A percentile compares a stretch with the other conserved stretches of the same genome.
These are phyloP conservation scores for Sipha flava DNA, from an alignment of 1,140 invertebrate genomes.

Conservation along the genomic window DNA sequence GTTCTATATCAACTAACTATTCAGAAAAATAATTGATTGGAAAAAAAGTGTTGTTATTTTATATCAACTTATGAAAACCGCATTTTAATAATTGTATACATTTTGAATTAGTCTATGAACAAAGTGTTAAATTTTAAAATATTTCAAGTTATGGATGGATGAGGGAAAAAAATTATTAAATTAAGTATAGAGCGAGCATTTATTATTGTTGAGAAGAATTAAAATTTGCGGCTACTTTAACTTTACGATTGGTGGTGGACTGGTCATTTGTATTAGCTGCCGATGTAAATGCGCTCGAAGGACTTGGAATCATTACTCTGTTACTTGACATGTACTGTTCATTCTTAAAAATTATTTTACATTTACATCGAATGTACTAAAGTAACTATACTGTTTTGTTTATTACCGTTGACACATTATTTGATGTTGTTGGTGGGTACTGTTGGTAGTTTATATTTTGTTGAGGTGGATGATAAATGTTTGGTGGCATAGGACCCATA, in stretches of 20 bases:
- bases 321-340: not conserved
- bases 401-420: constrained; percentile 5
- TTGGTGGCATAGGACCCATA: not conserved
- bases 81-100: not conserved
- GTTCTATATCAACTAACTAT: not conserved
- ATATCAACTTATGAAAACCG: not conserved
- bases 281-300: constrained; percentile 13
- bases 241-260: not conserved
- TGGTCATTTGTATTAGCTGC: not conserved
- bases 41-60: not conserved
- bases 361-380: not conserved
- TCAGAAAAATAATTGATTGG: not conserved
- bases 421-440: not conserved
- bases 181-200: not conserved
- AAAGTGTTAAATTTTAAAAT: not conserved
- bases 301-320: constrained; percentile 22
- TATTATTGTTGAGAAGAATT: constrained; percentile 4
- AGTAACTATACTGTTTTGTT: not conserved
- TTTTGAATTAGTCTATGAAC: not conserved
- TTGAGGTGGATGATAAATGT: not conserved
- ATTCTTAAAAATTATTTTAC: constrained; percentile 25
- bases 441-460: not conserved
- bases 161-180: not conserved
- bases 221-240: constrained; percentile 19
- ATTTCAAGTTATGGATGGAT: not conserved